Evolutionary conservation across 2,797 vertebrate species (phyloP).

Genomic region (Hoplostethus mediterraneus): DNA sequence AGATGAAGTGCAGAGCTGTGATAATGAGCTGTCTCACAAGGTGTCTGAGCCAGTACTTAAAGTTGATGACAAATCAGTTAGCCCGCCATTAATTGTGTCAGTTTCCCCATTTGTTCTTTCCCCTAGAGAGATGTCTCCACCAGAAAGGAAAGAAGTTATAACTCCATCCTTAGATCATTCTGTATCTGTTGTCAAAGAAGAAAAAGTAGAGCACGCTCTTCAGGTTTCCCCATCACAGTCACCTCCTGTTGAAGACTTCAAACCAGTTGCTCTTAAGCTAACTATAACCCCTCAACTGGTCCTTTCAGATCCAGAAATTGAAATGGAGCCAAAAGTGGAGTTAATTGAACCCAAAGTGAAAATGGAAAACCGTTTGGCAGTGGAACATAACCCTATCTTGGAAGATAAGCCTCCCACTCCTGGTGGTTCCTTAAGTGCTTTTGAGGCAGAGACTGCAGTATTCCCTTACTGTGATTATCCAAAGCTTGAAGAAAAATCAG

Average conservation of each 20-base stretch:
- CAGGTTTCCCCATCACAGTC: conserved; percentile 61
- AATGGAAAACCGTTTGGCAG: conserved; percentile 67
- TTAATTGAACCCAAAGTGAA: conserved; percentile 63
- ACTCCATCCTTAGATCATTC: conserved; percentile 55
- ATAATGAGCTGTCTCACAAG: conserved; percentile 80
- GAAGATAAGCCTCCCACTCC: conserved; percentile 90
- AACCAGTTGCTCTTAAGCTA: conserved; percentile 69
- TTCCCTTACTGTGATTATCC: conserved; percentile 67
- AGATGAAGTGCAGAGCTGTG: conserved; percentile 83
- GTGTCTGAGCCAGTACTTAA: conserved; percentile 78
- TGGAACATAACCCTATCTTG: conserved; percentile 76
- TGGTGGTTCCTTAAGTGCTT: conserved; percentile 78
- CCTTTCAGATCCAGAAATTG: conserved; percentile 62
- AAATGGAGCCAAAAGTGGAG: conserved; percentile 75
- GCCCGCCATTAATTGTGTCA: conserved; percentile 51
- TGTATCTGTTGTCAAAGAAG: conserved; percentile 65
- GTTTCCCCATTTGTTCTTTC: conserved; percentile 54
- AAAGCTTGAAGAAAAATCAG: conserved; percentile 80
- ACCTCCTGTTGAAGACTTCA: conserved; percentile 70
- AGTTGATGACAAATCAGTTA: conserved; percentile 76
- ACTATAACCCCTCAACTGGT: conserved; percentile 68
- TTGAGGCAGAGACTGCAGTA: conserved; percentile 80
- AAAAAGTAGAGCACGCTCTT: conserved; percentile 64
- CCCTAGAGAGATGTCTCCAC: conserved; percentile 66
- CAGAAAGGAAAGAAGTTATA: conserved; percentile 68